Evolutionary conservation across 2,888 invertebrate species (phyloP).

Genomic region (Lepidonotus clava): DNA sequence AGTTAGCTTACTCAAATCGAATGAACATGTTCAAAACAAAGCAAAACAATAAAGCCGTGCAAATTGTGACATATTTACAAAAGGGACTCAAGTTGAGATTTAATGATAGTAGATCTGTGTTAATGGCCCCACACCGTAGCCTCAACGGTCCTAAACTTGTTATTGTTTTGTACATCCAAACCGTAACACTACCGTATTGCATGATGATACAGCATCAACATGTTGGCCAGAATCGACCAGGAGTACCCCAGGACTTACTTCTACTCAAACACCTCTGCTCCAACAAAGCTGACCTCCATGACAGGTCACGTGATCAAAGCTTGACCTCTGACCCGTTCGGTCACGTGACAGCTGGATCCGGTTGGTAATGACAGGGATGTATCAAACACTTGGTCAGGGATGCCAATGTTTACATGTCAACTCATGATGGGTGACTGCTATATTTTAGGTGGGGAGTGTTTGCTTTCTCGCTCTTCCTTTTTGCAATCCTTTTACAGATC

Average conservation of each 20-base stretch:
- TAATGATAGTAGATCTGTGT: no score
- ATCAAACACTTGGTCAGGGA: not conserved
- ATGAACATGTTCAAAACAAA: no score
- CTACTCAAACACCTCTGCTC: conserved; percentile 1
- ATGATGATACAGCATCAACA: not conserved
- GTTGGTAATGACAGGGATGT: not conserved
- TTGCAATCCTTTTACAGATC: no score
- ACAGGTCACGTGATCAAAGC: conserved; percentile 9
- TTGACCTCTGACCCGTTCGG: not conserved
- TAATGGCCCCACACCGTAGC: no score
- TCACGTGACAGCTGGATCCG: conserved; percentile 12
- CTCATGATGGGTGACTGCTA: not conserved
- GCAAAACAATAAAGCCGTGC: no score
- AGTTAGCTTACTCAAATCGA: no score
- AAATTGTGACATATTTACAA: no score
- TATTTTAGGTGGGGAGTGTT: no score
- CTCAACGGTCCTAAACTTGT: no score
- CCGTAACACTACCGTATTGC: not conserved
- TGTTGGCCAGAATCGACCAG: not conserved
- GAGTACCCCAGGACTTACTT: conserved; percentile 15
- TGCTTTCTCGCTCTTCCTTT: no score
- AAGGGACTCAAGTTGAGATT: no score
- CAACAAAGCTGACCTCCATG: not conserved
- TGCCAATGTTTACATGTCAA: conserved; percentile 1
- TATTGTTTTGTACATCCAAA: not conserved